Percentiles rank a stretch among this genome's conserved stretches.
These are phyloP conservation scores for Apodemia duryi DNA, from an alignment of 2,888 invertebrate genomes.

Conservation along the genomic window DNA sequence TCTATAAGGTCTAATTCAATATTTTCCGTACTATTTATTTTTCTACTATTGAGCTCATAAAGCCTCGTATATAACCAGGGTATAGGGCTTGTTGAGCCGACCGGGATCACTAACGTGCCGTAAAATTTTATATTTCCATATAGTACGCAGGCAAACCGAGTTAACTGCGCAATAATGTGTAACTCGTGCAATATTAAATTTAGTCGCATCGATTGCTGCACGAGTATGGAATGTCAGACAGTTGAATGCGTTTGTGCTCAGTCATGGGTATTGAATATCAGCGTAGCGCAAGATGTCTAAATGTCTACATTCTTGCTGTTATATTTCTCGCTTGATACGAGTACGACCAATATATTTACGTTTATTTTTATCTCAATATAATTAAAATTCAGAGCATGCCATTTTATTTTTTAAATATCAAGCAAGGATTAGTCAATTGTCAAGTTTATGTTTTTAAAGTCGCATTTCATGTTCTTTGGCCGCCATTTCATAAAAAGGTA, in stretches of 20 bases:
- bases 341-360: too few species aligned
- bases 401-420: too few species aligned
- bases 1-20: too few species aligned
- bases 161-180: slow-evolving; percentile 4
- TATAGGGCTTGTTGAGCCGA: slow-evolving; percentile 7
- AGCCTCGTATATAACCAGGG: not conserved
- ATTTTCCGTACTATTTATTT: not conserved
- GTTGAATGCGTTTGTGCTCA: slow-evolving; percentile 1
- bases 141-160: not conserved
- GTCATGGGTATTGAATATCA: slow-evolving; percentile 1
- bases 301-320: not conserved
- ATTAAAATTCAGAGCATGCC: too few species aligned
- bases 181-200: not conserved
- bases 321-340: too few species aligned
- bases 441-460: too few species aligned
- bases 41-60: not conserved
- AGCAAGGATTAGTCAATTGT: too few species aligned
- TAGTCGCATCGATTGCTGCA: slow-evolving; percentile 10
- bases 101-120: not conserved
- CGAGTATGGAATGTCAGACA: slow-evolving; percentile 4
- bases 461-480: too few species aligned
- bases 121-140: slow-evolving; percentile 3
- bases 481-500: too few species aligned
- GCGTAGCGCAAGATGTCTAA: not conserved
- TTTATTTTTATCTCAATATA: too few species aligned